These are phyloP conservation scores for Phylloscopus whistleri DNA, from an alignment of 2,113 vertebrate species.

Conservation along the genomic window DNA sequence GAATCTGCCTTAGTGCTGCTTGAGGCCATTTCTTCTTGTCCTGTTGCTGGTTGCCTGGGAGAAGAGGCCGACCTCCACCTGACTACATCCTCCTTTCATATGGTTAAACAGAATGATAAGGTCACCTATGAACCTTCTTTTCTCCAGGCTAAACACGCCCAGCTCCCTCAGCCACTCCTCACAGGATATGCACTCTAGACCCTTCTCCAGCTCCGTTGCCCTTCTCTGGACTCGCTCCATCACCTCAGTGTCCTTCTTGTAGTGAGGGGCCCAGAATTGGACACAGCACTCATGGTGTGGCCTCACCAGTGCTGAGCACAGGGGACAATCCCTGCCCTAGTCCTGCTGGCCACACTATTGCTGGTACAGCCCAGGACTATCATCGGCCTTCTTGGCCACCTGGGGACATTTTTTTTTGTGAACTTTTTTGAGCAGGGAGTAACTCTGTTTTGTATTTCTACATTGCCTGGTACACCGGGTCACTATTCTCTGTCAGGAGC, in stretches of 20 bases:
- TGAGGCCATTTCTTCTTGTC: neutral
- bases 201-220: neutral
- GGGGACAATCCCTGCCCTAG: fast-evolving
- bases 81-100: neutral
- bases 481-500: neutral
- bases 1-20: neutral
- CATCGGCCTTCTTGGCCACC: neutral
- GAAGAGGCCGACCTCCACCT: neutral
- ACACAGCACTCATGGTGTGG: too few species aligned
- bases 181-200: neutral
- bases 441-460: neutral
- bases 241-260: too few species aligned
- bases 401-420: neutral
- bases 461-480: neutral
- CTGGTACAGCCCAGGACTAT: neutral
- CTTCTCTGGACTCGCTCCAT: too few species aligned
- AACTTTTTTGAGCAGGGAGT: neutral
- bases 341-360: neutral
- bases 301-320: too few species aligned
- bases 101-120: neutral
- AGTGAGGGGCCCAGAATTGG: too few species aligned
- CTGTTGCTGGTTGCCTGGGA: neutral
- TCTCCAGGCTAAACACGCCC: neutral
- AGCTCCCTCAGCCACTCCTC: neutral
- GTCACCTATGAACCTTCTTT: neutral